A percentile compares a stretch with the other conserved stretches of the same genome.
phyloP scores from a whole-genome alignment of 2,797 vertebrate species.

The Fistularia commersonii region DNA sequence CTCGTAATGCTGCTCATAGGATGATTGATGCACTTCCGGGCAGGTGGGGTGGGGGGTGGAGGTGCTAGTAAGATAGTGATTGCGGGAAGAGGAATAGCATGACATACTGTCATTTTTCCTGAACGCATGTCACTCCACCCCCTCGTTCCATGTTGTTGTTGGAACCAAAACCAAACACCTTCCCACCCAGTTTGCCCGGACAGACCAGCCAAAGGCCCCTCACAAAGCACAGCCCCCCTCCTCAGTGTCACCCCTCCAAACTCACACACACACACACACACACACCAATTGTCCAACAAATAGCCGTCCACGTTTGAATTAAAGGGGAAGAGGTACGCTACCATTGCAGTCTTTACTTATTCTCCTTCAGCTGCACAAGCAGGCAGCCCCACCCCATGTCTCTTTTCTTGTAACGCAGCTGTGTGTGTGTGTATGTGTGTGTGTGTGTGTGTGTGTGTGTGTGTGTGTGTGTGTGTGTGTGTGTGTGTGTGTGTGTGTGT shows the following conservation, averaged over 20 bases:
- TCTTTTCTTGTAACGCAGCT: conserved; percentile 20
- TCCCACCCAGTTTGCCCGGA: neutral
- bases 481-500: conserved; percentile 3
- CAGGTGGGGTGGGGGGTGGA: conserved; percentile 26
- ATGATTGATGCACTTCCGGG: conserved; percentile 41
- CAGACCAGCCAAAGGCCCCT: conserved; percentile 4
- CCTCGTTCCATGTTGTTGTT: neutral
- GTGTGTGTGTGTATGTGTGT: conserved; percentile 7
- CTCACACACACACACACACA: conserved; percentile 12
- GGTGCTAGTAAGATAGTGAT: conserved; percentile 23
- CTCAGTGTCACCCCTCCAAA: conserved; percentile 8
- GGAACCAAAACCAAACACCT: conserved; percentile 13
- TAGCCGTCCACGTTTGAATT: conserved; percentile 1
- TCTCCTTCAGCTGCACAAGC: conserved; percentile 22
- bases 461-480: conserved; percentile 7
- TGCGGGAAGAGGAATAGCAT: conserved; percentile 43
- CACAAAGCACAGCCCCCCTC: conserved; percentile 17
- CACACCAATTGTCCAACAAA: conserved; percentile 7
- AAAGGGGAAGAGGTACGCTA: conserved; percentile 13
- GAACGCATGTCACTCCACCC: too few relatives aligned
- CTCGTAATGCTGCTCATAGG: conserved; percentile 39
- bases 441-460: conserved; percentile 4
- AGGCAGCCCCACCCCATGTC: conserved; percentile 37
- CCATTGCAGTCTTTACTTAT: conserved; percentile 20
- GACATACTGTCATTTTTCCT: conserved; percentile 32